Evolutionary conservation across 2,797 vertebrate species (phyloP).

Genomic region (Pipistrellus pygmaeus): DNA sequence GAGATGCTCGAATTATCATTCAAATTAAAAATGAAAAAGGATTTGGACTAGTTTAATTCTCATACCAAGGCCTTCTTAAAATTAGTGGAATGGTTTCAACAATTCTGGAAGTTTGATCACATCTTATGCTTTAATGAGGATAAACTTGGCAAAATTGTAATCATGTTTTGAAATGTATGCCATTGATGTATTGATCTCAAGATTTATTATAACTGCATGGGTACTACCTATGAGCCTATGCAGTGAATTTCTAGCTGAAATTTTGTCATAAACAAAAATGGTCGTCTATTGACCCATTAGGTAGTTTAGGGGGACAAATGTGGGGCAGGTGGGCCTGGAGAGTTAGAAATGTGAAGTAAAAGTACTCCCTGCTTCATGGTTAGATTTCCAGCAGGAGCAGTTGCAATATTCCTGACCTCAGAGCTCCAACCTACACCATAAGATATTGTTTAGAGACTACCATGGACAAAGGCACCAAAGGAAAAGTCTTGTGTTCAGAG

Average conservation of each 20-base stretch:
- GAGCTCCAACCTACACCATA: fast-evolving
- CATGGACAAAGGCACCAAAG: background rate
- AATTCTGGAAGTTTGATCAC: background rate
- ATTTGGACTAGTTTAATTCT: slow-evolving; percentile 28
- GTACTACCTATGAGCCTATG: background rate
- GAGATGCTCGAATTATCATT: slow-evolving; percentile 66
- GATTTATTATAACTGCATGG: background rate
- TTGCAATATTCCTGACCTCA: background rate
- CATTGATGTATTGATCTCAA: background rate
- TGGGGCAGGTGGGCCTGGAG: background rate
- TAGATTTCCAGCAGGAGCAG: background rate
- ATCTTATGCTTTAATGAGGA: background rate
- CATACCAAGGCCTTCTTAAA: slow-evolving; percentile 15
- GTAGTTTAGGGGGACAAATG: background rate
- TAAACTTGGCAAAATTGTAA: slow-evolving; percentile 41
- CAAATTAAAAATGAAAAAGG: slow-evolving; percentile 58
- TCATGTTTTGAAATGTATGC: background rate
- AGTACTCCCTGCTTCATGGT: fast-evolving
- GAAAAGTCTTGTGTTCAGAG: background rate
- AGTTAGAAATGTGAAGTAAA: background rate
- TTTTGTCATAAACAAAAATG: background rate
- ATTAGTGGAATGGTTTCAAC: slow-evolving; percentile 6
- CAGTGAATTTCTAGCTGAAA: background rate
- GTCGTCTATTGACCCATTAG: background rate
- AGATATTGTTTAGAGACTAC: background rate